Evolutionary conservation across 2,888 invertebrate species (phyloP).

Genomic region (Teleiodes luculella): DNA sequence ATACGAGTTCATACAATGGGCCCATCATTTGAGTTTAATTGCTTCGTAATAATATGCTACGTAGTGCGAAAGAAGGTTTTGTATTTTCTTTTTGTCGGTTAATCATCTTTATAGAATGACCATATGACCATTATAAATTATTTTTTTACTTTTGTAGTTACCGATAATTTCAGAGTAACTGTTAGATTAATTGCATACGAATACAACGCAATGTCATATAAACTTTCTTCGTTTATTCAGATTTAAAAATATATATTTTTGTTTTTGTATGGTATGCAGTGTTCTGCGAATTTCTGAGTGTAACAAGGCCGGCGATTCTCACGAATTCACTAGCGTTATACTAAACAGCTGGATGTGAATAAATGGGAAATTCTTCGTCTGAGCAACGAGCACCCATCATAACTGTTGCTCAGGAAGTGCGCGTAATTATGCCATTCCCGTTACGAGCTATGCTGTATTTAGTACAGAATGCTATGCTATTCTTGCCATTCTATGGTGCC

Average conservation of each 20-base stretch:
- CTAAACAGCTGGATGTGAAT: constrained; percentile 45
- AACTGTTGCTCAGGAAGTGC: constrained; percentile 63
- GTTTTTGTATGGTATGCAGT: background rate
- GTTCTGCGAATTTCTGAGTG: background rate
- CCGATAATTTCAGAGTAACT: too few species aligned
- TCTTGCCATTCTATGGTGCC: background rate
- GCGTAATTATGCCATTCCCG: constrained; percentile 55
- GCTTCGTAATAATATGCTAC: constrained; percentile 16
- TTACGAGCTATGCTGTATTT: constrained; percentile 32
- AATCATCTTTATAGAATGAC: background rate
- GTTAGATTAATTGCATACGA: too few species aligned
- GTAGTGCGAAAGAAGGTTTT: constrained; percentile 1
- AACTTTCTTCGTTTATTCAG: too few species aligned
- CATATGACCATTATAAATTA: background rate
- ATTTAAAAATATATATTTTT: background rate
- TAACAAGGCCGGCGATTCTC: constrained; percentile 15
- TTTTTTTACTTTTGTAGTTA: too few species aligned
- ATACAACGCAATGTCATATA: too few species aligned
- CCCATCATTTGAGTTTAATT: constrained; percentile 24
- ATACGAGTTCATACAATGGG: constrained; percentile 25
- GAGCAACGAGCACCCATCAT: constrained; percentile 45
- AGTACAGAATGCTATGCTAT: constrained; percentile 4
- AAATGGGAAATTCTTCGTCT: constrained; percentile 46
- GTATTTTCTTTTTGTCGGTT: background rate
- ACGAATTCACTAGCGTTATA: constrained; percentile 34